Evolutionary conservation across 2,113 vertebrate species (phyloP).

Genomic region (Hippolais icterina): DNA sequence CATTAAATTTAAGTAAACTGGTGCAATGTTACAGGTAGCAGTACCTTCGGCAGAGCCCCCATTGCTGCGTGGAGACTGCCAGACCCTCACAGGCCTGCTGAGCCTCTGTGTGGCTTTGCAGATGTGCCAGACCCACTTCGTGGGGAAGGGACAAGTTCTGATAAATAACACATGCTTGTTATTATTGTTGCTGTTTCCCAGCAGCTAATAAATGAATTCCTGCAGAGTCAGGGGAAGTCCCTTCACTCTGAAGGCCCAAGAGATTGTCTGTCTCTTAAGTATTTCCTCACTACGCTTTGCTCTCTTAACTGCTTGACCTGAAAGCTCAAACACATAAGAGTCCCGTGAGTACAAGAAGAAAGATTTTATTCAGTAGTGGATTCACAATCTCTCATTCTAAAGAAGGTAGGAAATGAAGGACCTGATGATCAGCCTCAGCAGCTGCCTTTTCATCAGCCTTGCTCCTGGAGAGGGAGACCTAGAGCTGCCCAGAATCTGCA

Average conservation of each 20-base stretch:
- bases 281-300: neutral
- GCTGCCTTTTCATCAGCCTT: neutral
- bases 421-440: neutral
- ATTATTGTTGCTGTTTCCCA: neutral
- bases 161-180: neutral
- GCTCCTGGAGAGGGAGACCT: neutral
- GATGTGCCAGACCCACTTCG: neutral
- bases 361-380: neutral
- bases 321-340: neutral
- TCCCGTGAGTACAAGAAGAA: neutral
- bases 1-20: neutral
- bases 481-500: neutral
- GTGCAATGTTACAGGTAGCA: neutral
- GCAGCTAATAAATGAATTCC: neutral
- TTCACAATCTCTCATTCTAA: neutral
- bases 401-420: neutral
- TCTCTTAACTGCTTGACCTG: neutral
- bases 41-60: neutral
- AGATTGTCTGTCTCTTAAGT: neutral
- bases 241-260: neutral
- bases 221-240: neutral
- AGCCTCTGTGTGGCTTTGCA: neutral
- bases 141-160: neutral
- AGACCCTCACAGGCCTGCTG: neutral
- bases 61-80: rapidly evolving